Evolutionary conservation across 2,888 invertebrate species (phyloP).

Genomic region (Polymixis flavicincta): DNA sequence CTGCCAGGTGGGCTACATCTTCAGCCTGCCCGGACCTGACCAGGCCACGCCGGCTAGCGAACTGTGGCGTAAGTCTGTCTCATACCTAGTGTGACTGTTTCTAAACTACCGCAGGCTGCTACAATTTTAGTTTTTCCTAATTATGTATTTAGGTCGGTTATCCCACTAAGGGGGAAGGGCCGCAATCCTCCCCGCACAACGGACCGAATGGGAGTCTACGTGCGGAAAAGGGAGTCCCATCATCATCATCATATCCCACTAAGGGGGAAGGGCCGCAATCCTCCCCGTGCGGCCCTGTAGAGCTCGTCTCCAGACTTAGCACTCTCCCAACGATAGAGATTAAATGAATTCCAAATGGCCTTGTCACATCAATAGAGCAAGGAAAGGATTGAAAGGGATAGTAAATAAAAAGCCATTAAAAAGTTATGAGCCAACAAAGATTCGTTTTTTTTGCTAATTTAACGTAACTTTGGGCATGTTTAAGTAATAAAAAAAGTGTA

Average conservation of each 20-base stretch:
- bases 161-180: neutral
- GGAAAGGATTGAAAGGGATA: neutral
- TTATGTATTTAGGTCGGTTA: neutral
- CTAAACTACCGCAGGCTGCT: neutral
- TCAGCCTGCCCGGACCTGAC: conserved; percentile 82
- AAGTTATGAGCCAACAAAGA: no score
- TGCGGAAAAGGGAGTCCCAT: no score
- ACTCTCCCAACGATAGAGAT: neutral
- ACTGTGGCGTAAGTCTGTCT: conserved; percentile 80
- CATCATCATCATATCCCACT: no score
- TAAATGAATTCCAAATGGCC: neutral
- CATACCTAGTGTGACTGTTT: neutral
- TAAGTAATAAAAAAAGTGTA: no score
- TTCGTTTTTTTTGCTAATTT: no score
- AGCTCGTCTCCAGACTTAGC: neutral
- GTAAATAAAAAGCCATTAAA: no score
- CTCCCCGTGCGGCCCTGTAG: neutral
- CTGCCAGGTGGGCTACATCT: conserved; percentile 87
- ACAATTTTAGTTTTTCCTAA: no score
- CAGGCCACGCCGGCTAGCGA: conserved; percentile 82
- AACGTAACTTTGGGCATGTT: no score
- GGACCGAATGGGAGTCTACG: no score
- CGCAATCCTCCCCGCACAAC: neutral
- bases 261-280: neutral
- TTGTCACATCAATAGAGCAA: neutral